Conservation (phyloP, 2,113 vertebrate genomes). For the Alethe castanea region DNA sequence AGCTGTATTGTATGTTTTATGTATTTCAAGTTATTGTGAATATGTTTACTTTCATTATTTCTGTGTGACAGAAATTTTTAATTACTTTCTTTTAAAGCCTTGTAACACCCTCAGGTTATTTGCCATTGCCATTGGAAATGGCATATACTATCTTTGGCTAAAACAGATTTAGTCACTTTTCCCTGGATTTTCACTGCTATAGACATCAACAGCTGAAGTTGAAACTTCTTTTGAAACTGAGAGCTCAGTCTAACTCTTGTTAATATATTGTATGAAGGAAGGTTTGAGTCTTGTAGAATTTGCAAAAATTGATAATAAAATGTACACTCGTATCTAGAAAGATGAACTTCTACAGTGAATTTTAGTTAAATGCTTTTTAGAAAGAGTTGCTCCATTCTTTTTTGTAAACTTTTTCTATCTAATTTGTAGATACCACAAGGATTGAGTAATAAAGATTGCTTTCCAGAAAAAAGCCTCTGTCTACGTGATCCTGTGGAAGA, state of each 20-base stretch:
- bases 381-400: not conserved
- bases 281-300: not conserved
- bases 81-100: not conserved
- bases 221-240: not conserved
- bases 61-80: not conserved
- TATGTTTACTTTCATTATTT: not conserved
- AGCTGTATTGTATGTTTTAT: not conserved
- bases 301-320: not conserved
- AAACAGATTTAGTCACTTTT: not conserved
- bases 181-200: not conserved
- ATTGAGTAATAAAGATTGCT: constrained; percentile 4
- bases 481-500: not conserved
- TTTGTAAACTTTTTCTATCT: not conserved
- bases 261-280: not conserved
- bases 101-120: not conserved
- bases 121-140: not conserved
- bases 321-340: rapidly evolving
- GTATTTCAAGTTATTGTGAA: not conserved
- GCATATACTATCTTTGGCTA: not conserved
- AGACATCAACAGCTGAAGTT: not conserved
- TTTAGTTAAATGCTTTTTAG: not conserved
- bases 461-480: constrained; percentile 38
- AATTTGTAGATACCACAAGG: constrained; percentile 11
- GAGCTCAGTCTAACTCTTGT: not conserved
- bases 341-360: not conserved